Evolutionary conservation across 2,797 vertebrate species (phyloP).

Genomic region (Alauda arvensis): DNA sequence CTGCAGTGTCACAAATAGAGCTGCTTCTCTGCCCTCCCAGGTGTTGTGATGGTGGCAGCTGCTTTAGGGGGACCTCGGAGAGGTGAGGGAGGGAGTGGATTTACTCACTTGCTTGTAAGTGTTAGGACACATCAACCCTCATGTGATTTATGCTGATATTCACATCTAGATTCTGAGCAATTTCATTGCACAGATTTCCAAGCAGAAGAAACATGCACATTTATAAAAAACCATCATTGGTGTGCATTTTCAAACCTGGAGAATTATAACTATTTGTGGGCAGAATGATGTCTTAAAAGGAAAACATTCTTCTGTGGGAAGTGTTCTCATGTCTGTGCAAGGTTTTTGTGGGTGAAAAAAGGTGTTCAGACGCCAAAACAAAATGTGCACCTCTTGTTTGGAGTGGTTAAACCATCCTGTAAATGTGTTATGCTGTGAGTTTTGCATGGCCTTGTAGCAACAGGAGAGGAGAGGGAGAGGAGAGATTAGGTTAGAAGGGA

Average conservation of each 20-base stretch:
- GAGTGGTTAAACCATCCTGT: not conserved
- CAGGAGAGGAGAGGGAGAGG: too few relatives aligned
- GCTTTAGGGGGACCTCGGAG: conserved; percentile 12
- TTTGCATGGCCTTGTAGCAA: not conserved
- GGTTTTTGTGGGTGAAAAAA: not conserved
- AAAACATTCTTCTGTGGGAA: not conserved
- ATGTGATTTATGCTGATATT: not conserved
- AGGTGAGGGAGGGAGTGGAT: not conserved
- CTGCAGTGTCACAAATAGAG: conserved; percentile 23
- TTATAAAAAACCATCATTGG: not conserved
- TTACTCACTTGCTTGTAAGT: not conserved
- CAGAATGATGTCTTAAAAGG: not conserved
- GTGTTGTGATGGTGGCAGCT: conserved; percentile 55
- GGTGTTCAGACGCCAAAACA: not conserved
- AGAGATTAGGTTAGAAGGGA: not conserved
- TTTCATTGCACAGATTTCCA: not conserved
- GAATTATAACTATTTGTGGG: not conserved
- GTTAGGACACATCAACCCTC: not conserved
- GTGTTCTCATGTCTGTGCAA: not conserved
- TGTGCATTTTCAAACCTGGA: not conserved
- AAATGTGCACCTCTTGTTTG: rapidly evolving
- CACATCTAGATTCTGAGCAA: not conserved
- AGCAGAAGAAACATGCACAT: not conserved
- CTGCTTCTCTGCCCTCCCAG: conserved; percentile 54
- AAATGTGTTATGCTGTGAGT: not conserved